Conservation (phyloP, 2,797 vertebrate species). For the Silurus lanzhouensis region DNA sequence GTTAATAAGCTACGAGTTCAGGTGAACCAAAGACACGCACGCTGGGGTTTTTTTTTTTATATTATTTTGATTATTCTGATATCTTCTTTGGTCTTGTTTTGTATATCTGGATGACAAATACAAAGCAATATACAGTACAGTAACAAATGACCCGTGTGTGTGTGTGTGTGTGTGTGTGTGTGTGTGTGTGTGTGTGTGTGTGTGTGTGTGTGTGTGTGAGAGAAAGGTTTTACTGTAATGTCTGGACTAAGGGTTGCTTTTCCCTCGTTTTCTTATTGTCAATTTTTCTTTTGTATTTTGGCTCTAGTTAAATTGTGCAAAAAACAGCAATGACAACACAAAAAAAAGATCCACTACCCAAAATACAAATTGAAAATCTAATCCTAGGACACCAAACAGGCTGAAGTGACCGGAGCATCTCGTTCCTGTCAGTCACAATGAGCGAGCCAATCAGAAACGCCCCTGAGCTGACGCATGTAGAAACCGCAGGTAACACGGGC, state of each 20-base stretch:
- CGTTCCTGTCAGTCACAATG: too few relatives aligned
- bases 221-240: background rate
- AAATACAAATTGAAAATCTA: too few relatives aligned
- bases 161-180: background rate
- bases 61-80: background rate
- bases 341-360: too few relatives aligned
- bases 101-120: constrained; percentile 26
- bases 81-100: constrained; percentile 21
- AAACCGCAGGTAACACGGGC: too few relatives aligned
- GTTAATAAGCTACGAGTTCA: constrained; percentile 16
- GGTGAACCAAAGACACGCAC: constrained; percentile 85
- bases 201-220: too few relatives aligned
- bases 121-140: constrained; percentile 34
- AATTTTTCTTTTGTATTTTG: background rate
- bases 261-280: background rate
- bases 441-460: too few relatives aligned
- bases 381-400: too few relatives aligned
- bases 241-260: constrained; percentile 8
- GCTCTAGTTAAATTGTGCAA: too few relatives aligned
- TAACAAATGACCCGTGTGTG: background rate
- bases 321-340: too few relatives aligned
- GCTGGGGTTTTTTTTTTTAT: background rate
- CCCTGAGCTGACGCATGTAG: too few relatives aligned
- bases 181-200: too few relatives aligned
- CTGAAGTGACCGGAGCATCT: too few relatives aligned